A percentile compares a stretch with the other conserved stretches of the same genome.
Evolutionary conservation across 35 echinoderm and acorn worm genomes (phyloP).

Genomic region (Acanthaster planci): DNA sequence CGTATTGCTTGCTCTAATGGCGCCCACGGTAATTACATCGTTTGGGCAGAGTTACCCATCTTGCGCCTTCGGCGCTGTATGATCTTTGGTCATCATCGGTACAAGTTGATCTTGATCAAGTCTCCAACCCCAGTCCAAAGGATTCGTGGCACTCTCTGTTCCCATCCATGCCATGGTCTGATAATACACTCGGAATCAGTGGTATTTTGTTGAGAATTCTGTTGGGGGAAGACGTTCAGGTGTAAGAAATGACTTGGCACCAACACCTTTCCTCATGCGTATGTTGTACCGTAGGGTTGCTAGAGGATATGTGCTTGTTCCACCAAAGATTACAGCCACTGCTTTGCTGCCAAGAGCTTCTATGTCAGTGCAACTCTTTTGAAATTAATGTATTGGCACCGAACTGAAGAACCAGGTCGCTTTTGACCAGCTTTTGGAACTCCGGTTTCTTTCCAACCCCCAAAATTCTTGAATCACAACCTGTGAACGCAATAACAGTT

Average conservation of each 20-base stretch:
- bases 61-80: too few species aligned
- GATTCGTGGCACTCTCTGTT: not conserved
- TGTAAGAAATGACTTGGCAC: slow-evolving; percentile 42
- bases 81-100: not conserved
- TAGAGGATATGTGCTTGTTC: not conserved
- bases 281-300: slow-evolving; percentile 20
- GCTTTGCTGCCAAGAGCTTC: slow-evolving; percentile 42
- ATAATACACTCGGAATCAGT: slow-evolving; percentile 29
- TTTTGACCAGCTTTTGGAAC: too few species aligned
- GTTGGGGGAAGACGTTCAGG: slow-evolving; percentile 53
- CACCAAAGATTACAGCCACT: slow-evolving; percentile 43
- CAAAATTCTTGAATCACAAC: slow-evolving; percentile 62
- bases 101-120: not conserved
- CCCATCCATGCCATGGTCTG: slow-evolving; percentile 9
- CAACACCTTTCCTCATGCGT: not conserved
- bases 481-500: slow-evolving; percentile 62
- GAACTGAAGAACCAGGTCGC: not conserved
- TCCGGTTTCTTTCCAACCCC: slow-evolving; percentile 67
- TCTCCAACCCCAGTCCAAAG: not conserved
- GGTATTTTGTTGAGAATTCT: slow-evolving; percentile 27
- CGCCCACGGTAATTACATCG: too few species aligned
- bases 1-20: too few species aligned
- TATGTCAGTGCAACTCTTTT: not conserved
- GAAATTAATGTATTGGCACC: slow-evolving; percentile 36
- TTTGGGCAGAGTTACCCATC: too few species aligned